A percentile compares a stretch with the other conserved stretches of the same genome.
Conservation (phyloP, 2,888 invertebrate genomes). For the Aricia artaxerxes region DNA sequence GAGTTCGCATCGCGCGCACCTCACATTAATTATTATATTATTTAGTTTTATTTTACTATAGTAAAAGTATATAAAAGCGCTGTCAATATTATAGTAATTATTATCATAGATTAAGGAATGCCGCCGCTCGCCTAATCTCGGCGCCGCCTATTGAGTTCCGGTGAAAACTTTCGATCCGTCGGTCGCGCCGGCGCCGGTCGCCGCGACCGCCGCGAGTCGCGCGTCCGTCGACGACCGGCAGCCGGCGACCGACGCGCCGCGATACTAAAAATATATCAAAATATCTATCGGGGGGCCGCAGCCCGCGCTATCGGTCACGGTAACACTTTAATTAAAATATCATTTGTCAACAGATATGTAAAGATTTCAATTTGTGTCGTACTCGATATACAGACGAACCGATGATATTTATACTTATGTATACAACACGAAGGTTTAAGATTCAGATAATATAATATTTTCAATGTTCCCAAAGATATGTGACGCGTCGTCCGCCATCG, state of each 20-base stretch:
- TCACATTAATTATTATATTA: constrained; percentile 9
- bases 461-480: constrained; percentile 29
- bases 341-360: constrained; percentile 41
- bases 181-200: constrained; percentile 25
- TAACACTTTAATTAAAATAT: constrained; percentile 37
- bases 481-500: constrained; percentile 15
- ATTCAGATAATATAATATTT: constrained; percentile 30
- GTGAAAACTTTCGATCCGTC: constrained; percentile 21
- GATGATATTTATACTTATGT: constrained; percentile 36
- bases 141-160: constrained; percentile 21
- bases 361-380: constrained; percentile 35
- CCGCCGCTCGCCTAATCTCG: not conserved
- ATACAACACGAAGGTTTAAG: constrained; percentile 34
- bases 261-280: constrained; percentile 29
- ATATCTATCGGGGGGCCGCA: constrained; percentile 24
- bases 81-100: constrained; percentile 21
- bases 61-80: constrained; percentile 31
- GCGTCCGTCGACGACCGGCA: constrained; percentile 38
- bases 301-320: constrained; percentile 25
- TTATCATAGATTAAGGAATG: constrained; percentile 28
- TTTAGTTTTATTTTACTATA: constrained; percentile 20
- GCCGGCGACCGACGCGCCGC: not conserved
- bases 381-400: constrained; percentile 34
- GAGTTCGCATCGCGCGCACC: not conserved
- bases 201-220: not conserved